Percentiles rank a stretch among this genome's conserved stretches.
These are phyloP conservation scores for Baccha elongata DNA, from an alignment of 2,888 invertebrate species.

Conservation along the genomic window DNA sequence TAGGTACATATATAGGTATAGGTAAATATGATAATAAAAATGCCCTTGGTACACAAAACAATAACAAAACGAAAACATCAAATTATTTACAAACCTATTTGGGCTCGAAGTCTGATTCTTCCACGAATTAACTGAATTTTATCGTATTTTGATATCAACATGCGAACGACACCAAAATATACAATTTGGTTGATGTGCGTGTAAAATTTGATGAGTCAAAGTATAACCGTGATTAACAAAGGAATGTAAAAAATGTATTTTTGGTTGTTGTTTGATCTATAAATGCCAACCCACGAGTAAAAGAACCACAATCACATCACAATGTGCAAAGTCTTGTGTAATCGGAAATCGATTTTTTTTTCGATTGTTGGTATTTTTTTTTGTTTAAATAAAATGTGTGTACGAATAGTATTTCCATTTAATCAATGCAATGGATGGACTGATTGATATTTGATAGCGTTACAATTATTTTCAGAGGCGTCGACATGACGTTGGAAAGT, in stretches of 20 bases:
- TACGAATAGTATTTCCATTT: conserved; percentile 3
- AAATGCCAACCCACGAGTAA: neutral
- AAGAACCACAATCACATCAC: neutral
- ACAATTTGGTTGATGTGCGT: too few species aligned
- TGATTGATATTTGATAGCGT: conserved; percentile 31
- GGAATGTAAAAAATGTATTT: conserved; percentile 51
- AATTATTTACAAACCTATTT: conserved; percentile 22
- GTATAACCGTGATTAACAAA: conserved; percentile 47
- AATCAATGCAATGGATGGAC: conserved; percentile 6
- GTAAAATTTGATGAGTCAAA: conserved; percentile 50
- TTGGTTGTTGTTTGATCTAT: neutral
- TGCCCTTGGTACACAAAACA: conserved; percentile 54
- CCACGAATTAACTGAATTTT: neutral
- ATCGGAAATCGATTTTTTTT: conserved; percentile 13
- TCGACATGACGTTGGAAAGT: neutral
- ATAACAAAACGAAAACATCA: conserved; percentile 6
- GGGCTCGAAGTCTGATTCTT: conserved; percentile 2
- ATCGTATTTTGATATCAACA: neutral
- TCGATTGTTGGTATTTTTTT: neutral
- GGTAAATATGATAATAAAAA: conserved; percentile 31
- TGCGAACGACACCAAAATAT: neutral
- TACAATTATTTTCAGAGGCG: neutral
- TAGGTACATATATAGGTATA: too few species aligned
- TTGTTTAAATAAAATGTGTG: neutral
- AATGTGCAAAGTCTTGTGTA: neutral